Base-by-base conservation (phyloP, 2,888 invertebrate species). In the Hypercompe scribonia region DNA sequence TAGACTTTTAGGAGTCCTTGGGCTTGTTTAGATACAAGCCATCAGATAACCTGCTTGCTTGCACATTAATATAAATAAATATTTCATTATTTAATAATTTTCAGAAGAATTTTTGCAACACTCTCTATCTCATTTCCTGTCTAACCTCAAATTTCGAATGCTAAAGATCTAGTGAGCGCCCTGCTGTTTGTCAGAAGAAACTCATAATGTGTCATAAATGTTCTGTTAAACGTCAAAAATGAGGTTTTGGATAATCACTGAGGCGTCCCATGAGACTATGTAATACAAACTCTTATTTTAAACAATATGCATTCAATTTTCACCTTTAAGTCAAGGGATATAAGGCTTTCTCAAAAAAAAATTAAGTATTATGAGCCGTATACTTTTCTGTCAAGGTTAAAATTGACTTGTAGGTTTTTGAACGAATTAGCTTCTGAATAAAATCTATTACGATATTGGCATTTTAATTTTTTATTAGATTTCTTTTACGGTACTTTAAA, bases 181-280 rank as follows among this genome's bases (percentile, higher is more conserved):
- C 89, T 89, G 89, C 87, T 87, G 89, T 67, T 75, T 39, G 73
- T 86, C 78, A 86, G 87, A 87, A 89, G 88, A 83, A 85, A 74
- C 75, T 70, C 83, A 90, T 89, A 91, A 91, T 88, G 87, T 89
- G 90, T 89, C 92, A 89, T 93, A 93, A 93, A 93, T 93, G 91
- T 93, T 87, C 87, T 83, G 87, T 92, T 90, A 92, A 91, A 91
- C 89, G 91, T 90, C 89, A 91, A 89, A 87, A 89, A 90, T 87
- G 86, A 89, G 90, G 87, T 87, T 85, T 84, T 77, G 76, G 86
- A 84, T 86, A 88, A 89, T 91, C 88, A 87, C 78, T 82, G 83
- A 85, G 83, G 83, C 79, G 85, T 88, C 90, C 85, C 88, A 74
- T 78, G 88, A 87, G 88, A 84, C 85, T 80, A 74, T 54, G 73